Evolutionary conservation across 1,140 invertebrate species (phyloP).

Genomic region (Macrotrachela quadricornifera): DNA sequence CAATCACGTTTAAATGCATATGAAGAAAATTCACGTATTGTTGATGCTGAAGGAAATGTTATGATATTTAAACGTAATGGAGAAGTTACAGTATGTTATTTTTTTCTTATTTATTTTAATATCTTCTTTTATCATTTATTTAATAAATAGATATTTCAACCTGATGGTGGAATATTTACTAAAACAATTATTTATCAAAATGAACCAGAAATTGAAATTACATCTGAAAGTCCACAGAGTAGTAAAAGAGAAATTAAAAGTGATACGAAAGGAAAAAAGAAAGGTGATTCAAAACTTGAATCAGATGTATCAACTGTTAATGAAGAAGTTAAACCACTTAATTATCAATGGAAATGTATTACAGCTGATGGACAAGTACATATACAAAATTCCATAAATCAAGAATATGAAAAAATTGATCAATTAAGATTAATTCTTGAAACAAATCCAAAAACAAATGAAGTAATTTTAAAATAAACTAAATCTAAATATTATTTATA

Average conservation of each 20-base stretch:
- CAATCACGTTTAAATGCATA: conserved; percentile 12
- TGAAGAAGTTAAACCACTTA: too few species aligned
- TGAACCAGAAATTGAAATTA: conserved; percentile 1
- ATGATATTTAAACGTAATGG: conserved; percentile 19
- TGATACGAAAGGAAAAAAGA: too few species aligned
- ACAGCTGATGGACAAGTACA: too few species aligned
- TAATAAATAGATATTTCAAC: conserved; percentile 16
- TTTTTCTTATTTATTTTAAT: not conserved
- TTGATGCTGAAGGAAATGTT: conserved; percentile 25
- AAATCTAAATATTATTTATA: not conserved
- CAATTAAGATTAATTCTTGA: too few species aligned
- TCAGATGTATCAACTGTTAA: too few species aligned
- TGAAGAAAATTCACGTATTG: conserved; percentile 18
- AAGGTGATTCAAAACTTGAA: too few species aligned
- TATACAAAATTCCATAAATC: too few species aligned
- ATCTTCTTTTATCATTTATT: too few species aligned
- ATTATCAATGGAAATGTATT: too few species aligned
- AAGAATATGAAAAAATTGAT: too few species aligned
- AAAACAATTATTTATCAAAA: not conserved
- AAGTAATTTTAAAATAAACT: not conserved
- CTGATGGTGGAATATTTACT: conserved; percentile 20
- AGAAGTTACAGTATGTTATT: not conserved
- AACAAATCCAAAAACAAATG: not conserved
- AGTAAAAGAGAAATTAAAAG: too few species aligned
- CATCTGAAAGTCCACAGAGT: not conserved